These are phyloP conservation scores for Trichopoda pennipes DNA, from an alignment of 2,888 invertebrate species.

Conservation along the genomic window DNA sequence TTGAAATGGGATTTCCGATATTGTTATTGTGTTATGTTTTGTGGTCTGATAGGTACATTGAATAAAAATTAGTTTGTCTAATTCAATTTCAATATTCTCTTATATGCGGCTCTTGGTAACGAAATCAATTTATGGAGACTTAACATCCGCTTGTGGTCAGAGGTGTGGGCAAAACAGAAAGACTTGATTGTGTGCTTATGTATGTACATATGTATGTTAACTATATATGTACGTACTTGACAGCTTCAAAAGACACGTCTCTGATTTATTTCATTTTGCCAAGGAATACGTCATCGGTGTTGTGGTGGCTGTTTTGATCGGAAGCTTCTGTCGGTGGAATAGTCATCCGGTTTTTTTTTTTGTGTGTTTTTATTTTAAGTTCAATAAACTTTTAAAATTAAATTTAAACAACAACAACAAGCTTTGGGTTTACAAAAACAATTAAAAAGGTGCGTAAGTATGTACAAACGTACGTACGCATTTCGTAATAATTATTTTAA, in stretches of 20 bases:
- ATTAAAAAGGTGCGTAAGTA: too few relatives aligned
- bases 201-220: too few relatives aligned
- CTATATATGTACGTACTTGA: too few relatives aligned
- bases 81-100: background rate
- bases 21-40: background rate
- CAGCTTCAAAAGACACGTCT: slow-evolving; percentile 5
- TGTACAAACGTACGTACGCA: too few relatives aligned
- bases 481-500: slow-evolving; percentile 36
- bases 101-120: background rate
- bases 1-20: slow-evolving; percentile 8
- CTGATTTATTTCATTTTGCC: slow-evolving; percentile 10
- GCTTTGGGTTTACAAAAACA: background rate
- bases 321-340: slow-evolving; percentile 20
- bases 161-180: slow-evolving; percentile 12
- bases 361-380: slow-evolving; percentile 30
- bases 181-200: background rate
- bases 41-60: too few relatives aligned
- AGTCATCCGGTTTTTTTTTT: background rate
- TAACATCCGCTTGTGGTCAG: slow-evolving; percentile 11
- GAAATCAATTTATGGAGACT: too few relatives aligned
- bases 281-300: slow-evolving; percentile 5
- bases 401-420: slow-evolving; percentile 29
- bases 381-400: slow-evolving; percentile 56
- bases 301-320: background rate
- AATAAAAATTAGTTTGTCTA: too few relatives aligned